A percentile compares a stretch with the other conserved stretches of the same genome.
These are phyloP conservation scores for Cantharis rufa DNA, from an alignment of 2,888 invertebrate species.

Conservation along the genomic window DNA sequence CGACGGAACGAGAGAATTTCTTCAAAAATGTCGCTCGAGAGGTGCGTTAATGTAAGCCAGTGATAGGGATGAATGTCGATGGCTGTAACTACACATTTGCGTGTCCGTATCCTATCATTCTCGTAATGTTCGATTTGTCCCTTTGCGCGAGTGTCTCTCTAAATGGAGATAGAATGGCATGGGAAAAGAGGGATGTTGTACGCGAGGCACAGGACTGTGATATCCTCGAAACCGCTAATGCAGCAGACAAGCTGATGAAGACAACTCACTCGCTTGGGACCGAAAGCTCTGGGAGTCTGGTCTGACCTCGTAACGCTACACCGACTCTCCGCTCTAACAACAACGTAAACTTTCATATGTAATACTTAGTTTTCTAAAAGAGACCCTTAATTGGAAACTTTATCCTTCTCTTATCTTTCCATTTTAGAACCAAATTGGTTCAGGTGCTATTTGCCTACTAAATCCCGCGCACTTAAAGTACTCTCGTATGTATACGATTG, in stretches of 20 bases:
- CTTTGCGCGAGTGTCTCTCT: slow-evolving; percentile 43
- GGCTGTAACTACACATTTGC: slow-evolving; percentile 41
- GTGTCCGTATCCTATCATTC: slow-evolving; percentile 41
- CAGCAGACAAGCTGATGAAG: slow-evolving; percentile 54
- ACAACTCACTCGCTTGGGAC: slow-evolving; percentile 53
- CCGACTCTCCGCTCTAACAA: background rate
- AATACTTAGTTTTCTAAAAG: background rate
- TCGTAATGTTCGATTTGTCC: slow-evolving; percentile 48
- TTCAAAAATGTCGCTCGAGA: slow-evolving; percentile 23
- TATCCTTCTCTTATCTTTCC: background rate
- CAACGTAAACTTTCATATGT: background rate
- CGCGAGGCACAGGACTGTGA: slow-evolving; percentile 40
- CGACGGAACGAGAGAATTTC: background rate
- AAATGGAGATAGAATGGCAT: slow-evolving; percentile 50
- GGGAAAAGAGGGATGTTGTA: slow-evolving; percentile 38
- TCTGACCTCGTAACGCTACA: slow-evolving; percentile 35
- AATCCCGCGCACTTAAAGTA: slow-evolving; percentile 8
- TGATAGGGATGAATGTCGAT: slow-evolving; percentile 25
- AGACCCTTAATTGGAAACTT: background rate
- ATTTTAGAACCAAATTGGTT: slow-evolving; percentile 5
- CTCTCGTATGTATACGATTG: slow-evolving; percentile 12
- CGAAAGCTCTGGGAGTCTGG: slow-evolving; percentile 39
- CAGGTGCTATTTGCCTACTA: slow-evolving; percentile 18
- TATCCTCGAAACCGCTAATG: slow-evolving; percentile 49
- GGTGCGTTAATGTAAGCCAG: slow-evolving; percentile 28